Evolutionary conservation across 92 coral and sea anemone genomes (phyloP).

Genomic region (Hydrozoanthus gracilis): DNA sequence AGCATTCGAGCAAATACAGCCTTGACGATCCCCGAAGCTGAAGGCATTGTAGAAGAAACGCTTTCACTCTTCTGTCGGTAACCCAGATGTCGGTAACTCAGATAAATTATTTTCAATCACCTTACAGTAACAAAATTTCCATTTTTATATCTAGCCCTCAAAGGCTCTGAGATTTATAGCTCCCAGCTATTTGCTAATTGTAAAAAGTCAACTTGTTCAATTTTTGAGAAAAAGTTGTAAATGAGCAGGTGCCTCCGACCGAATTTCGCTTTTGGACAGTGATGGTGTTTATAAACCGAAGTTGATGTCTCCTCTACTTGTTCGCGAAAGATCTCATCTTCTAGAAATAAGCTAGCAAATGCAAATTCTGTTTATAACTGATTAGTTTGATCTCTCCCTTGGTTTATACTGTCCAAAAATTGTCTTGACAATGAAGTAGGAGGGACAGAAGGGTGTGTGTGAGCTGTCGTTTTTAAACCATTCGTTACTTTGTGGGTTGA

Average conservation of each 20-base stretch:
- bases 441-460: not conserved
- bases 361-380: not conserved
- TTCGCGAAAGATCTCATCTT: not conserved
- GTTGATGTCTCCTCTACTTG: not conserved
- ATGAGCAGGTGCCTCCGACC: not conserved
- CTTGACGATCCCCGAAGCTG: slow-evolving; percentile 74
- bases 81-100: too few species aligned
- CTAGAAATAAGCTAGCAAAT: not conserved
- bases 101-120: not conserved
- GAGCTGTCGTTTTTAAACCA: not conserved
- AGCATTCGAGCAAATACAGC: slow-evolving; percentile 83
- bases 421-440: not conserved
- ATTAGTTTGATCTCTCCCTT: not conserved
- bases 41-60: slow-evolving; percentile 42
- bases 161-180: too few species aligned
- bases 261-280: not conserved
- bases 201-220: too few species aligned
- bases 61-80: not conserved
- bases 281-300: not conserved
- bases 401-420: slow-evolving; percentile 5
- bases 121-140: not conserved
- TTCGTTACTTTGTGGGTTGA: not conserved
- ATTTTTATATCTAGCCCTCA: too few species aligned
- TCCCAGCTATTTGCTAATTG: too few species aligned
- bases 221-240: not conserved